A percentile compares a stretch with the other conserved stretches of the same genome.
Evolutionary conservation across 92 coral and sea anemone genomes (phyloP).

Genomic region (Galaxea fascicularis): DNA sequence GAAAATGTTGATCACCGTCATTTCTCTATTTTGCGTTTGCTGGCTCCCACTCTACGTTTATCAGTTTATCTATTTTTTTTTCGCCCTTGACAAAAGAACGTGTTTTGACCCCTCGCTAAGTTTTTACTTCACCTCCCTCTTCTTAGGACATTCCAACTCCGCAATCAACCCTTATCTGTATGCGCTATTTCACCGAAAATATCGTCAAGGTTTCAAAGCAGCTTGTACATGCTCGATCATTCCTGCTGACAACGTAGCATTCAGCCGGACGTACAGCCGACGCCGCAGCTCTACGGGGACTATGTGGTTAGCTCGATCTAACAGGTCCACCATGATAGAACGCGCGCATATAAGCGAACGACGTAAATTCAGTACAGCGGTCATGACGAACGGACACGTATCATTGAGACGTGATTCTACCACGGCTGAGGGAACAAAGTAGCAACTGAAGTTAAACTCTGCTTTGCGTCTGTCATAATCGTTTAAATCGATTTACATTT

Average conservation of each 20-base stretch:
- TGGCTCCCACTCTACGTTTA: slow-evolving; percentile 84
- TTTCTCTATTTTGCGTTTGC: slow-evolving; percentile 72
- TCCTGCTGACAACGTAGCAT: slow-evolving; percentile 15
- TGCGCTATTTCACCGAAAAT: slow-evolving; percentile 79
- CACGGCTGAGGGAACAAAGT: background rate
- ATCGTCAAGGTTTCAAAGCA: slow-evolving; percentile 79
- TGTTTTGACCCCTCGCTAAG: slow-evolving; percentile 68
- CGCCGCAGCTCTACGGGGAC: slow-evolving; percentile 21
- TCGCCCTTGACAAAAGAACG: slow-evolving; percentile 54
- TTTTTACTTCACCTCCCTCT: slow-evolving; percentile 78
- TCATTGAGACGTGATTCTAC: slow-evolving; percentile 12
- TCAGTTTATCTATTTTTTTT: slow-evolving; percentile 75
- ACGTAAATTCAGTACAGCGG: slow-evolving; percentile 35
- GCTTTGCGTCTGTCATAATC: background rate
- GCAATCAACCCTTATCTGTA: slow-evolving; percentile 84
- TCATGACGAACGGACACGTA: slow-evolving; percentile 4
- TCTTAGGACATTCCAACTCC: slow-evolving; percentile 84
- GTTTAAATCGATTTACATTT: background rate
- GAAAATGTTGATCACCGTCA: slow-evolving; percentile 81
- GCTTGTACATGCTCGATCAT: slow-evolving; percentile 66
- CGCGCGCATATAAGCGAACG: background rate
- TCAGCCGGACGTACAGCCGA: slow-evolving; percentile 42
- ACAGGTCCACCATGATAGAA: slow-evolving; percentile 7
- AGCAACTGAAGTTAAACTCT: background rate
- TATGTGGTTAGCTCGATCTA: slow-evolving; percentile 20